A percentile compares a stretch with the other conserved stretches of the same genome.
These are phyloP conservation scores for Pangasianodon gigas DNA, from an alignment of 2,113 vertebrate species.

Conservation along the genomic window DNA sequence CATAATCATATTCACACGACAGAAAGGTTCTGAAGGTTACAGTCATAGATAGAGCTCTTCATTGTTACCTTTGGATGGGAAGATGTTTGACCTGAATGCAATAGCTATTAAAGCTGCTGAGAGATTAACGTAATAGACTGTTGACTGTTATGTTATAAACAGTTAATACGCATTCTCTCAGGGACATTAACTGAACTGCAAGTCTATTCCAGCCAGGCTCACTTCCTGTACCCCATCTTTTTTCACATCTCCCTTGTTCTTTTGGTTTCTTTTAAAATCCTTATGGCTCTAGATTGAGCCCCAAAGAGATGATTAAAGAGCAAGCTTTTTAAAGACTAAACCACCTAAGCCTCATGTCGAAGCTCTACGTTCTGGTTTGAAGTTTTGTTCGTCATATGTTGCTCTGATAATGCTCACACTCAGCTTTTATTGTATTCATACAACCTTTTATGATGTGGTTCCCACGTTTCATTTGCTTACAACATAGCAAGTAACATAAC, in stretches of 20 bases:
- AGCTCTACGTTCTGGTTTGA: neutral
- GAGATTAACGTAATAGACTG: neutral
- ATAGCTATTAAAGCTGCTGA: neutral
- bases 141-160: neutral
- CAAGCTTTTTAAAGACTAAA: slow-evolving; percentile 42
- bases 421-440: slow-evolving; percentile 27
- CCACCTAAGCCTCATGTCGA: slow-evolving; percentile 2
- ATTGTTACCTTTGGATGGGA: slow-evolving; percentile 7
- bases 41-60: neutral
- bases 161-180: neutral
- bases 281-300: slow-evolving; percentile 21
- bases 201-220: neutral
- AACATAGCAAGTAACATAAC: neutral
- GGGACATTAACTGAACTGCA: neutral
- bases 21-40: slow-evolving; percentile 17
- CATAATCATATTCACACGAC: slow-evolving; percentile 24
- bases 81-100: neutral
- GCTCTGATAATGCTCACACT: slow-evolving; percentile 10
- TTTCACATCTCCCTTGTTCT: slow-evolving; percentile 40
- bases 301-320: slow-evolving; percentile 30
- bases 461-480: slow-evolving; percentile 28
- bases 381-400: slow-evolving; percentile 7
- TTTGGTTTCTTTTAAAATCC: slow-evolving; percentile 30
- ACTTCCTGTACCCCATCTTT: slow-evolving; percentile 15
- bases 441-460: slow-evolving; percentile 37